Evolutionary conservation across 2,113 vertebrate genomes (phyloP).

Genomic region (Siniperca chuatsi): DNA sequence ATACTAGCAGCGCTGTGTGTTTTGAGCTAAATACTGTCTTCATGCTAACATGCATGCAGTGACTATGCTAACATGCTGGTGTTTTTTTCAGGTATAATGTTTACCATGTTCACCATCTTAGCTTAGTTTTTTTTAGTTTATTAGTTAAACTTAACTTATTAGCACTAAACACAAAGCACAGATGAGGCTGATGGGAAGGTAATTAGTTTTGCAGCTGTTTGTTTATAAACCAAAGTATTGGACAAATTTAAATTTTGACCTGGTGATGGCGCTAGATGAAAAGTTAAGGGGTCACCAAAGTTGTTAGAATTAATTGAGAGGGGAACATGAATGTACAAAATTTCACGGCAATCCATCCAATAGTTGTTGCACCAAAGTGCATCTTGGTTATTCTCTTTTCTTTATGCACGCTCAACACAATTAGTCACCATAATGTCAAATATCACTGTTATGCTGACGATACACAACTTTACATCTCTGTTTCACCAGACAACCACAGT

Average conservation of each 20-base stretch:
- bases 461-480: not conserved
- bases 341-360: not conserved
- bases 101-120: not conserved
- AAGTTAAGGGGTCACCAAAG: not conserved
- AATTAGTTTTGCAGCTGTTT: not conserved
- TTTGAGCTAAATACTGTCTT: not conserved
- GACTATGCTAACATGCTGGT: not conserved
- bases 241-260: not conserved
- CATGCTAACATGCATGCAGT: not conserved
- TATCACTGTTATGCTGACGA: not conserved
- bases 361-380: not conserved
- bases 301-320: not conserved
- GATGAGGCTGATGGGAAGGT: not conserved
- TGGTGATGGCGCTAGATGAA: not conserved
- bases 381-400: too few species aligned
- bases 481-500: not conserved
- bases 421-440: too few species aligned
- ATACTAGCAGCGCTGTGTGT: not conserved
- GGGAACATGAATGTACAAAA: not conserved
- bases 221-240: not conserved
- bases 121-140: not conserved
- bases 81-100: not conserved
- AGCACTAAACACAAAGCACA: not conserved
- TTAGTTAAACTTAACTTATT: not conserved
- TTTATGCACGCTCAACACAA: too few species aligned